A percentile compares a stretch with the other conserved stretches of the same genome.
Conservation (phyloP, 2,797 vertebrate genomes). For the Phataginus tricuspis region DNA sequence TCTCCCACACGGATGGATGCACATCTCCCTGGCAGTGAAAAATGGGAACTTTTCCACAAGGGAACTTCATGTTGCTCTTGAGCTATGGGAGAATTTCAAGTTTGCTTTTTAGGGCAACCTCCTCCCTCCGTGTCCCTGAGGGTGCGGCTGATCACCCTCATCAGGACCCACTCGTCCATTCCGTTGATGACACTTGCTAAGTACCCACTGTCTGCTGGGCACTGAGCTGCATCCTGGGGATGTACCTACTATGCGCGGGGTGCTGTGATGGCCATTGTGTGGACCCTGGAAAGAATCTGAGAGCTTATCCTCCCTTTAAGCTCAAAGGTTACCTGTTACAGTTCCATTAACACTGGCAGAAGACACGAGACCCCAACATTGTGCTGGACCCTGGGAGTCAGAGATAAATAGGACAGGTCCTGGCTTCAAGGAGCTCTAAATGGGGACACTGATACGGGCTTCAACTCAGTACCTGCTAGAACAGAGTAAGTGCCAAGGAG, state of each 20-base stretch:
- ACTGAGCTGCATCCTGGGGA: background rate
- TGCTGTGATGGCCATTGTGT: background rate
- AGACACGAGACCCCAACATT: background rate
- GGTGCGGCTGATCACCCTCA: background rate
- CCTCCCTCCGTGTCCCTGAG: too few relatives aligned
- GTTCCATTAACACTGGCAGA: background rate
- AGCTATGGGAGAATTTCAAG: background rate
- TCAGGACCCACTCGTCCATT: background rate
- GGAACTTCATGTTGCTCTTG: background rate
- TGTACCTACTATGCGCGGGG: background rate
- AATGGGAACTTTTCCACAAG: background rate
- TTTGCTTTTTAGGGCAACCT: background rate
- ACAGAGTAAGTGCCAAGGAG: background rate
- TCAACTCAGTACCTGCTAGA: background rate
- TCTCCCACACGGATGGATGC: background rate
- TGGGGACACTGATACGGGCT: background rate
- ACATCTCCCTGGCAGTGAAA: background rate
- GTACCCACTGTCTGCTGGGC: background rate
- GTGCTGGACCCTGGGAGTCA: background rate
- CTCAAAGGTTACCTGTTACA: background rate
- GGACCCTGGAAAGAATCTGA: background rate
- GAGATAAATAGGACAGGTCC: background rate
- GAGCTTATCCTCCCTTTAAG: background rate
- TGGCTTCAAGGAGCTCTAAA: background rate
- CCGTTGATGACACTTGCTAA: rapidly evolving